A percentile compares a stretch with the other conserved stretches of the same genome.
Conservation (phyloP, 2,113 vertebrate genomes). For the Sylvilagus bachmani region DNA sequence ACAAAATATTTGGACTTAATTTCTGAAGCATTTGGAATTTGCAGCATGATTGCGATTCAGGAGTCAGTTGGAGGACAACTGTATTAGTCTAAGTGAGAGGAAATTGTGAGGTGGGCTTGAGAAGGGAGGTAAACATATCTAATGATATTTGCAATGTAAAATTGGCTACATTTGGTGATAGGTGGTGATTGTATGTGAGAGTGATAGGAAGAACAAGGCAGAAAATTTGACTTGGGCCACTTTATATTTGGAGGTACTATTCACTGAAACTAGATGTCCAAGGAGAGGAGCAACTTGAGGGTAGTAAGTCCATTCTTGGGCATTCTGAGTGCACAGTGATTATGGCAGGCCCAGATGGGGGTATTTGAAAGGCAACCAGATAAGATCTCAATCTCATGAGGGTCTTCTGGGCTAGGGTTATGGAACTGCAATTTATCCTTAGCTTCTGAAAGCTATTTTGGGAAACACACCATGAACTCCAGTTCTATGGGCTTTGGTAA, state of each 20-base stretch:
- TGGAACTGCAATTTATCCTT: background rate
- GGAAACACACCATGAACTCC: background rate
- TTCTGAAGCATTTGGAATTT: background rate
- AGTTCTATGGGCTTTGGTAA: background rate
- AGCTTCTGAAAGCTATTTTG: slow-evolving; percentile 1
- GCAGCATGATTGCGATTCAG: background rate
- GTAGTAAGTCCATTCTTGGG: background rate
- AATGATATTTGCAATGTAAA: background rate
- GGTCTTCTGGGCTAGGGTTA: background rate
- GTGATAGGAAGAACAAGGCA: background rate
- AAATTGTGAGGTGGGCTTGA: background rate
- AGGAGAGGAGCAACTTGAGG: background rate
- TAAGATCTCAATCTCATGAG: background rate
- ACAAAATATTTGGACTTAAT: background rate
- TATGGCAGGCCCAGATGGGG: background rate
- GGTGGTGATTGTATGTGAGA: background rate
- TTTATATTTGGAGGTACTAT: background rate
- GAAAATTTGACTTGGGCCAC: background rate
- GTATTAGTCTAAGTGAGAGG: background rate
- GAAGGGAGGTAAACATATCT: background rate
- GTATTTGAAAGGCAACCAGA: background rate
- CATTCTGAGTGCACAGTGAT: background rate
- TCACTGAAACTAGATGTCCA: background rate
- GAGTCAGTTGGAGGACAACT: background rate
- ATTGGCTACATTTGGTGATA: background rate